Evolutionary conservation across 2,888 invertebrate species (phyloP).

Genomic region (Agriotes lineatus): DNA sequence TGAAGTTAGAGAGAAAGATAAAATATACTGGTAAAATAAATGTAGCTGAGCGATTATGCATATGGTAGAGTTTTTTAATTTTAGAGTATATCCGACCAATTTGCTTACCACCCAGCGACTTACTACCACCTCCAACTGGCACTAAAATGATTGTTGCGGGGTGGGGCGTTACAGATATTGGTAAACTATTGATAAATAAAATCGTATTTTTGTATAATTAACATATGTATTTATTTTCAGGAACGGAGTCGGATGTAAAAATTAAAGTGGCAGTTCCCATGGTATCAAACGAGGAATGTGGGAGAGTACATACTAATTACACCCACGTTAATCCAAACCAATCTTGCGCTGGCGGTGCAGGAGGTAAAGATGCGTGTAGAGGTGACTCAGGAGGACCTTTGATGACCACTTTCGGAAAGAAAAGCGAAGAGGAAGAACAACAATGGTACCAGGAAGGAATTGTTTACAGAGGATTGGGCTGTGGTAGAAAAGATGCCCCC

Average conservation of each 20-base stretch:
- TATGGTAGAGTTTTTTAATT: background rate
- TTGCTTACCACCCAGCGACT: constrained; percentile 66
- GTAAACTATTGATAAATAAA: constrained; percentile 6
- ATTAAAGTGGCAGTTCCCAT: constrained; percentile 24
- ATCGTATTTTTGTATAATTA: background rate
- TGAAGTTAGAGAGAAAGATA: constrained; percentile 66
- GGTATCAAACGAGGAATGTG: constrained; percentile 14
- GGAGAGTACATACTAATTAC: background rate
- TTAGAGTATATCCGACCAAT: constrained; percentile 69
- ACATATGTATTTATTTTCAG: too few species aligned
- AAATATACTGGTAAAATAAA: constrained; percentile 62
- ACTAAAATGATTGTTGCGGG: constrained; percentile 37
- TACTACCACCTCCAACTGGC: constrained; percentile 14
- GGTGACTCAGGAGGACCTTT: constrained; percentile 86
- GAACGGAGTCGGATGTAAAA: constrained; percentile 53
- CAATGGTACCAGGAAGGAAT: constrained; percentile 74
- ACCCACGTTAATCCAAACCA: constrained; percentile 33
- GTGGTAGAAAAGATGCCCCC: constrained; percentile 77
- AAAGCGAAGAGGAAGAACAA: constrained; percentile 50
- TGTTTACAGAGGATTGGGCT: constrained; percentile 78
- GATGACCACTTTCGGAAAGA: constrained; percentile 66
- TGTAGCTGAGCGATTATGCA: background rate
- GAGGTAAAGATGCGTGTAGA: constrained; percentile 73
- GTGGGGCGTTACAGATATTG: constrained; percentile 27
- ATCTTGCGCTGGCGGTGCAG: constrained; percentile 32